phyloP scores from a whole-genome alignment of 1,140 invertebrate genomes.

The Bradysia coprophila region DNA sequence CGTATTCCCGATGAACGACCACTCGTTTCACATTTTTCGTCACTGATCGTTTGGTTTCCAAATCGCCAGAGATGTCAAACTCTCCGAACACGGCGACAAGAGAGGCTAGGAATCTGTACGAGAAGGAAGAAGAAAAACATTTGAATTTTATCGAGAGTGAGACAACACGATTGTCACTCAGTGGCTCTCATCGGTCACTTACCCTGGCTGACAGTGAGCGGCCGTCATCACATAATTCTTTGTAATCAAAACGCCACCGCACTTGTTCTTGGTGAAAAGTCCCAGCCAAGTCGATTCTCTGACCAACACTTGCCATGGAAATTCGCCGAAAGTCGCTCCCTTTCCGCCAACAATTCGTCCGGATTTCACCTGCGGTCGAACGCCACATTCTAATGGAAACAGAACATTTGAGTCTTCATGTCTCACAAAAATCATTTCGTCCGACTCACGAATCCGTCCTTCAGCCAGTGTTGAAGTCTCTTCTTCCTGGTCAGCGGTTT shows the following conservation, averaged over 20 bases:
- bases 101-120: slow-evolving; percentile 68
- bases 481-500: slow-evolving; percentile 11
- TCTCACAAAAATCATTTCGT: background rate
- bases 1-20: slow-evolving; percentile 75
- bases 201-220: slow-evolving; percentile 89
- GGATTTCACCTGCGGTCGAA: slow-evolving; percentile 57
- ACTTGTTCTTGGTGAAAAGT: slow-evolving; percentile 91
- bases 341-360: slow-evolving; percentile 83
- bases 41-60: slow-evolving; percentile 54
- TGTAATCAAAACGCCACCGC: slow-evolving; percentile 79
- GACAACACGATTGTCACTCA: too few species aligned
- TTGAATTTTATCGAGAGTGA: background rate
- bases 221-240: slow-evolving; percentile 74
- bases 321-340: slow-evolving; percentile 66
- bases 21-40: slow-evolving; percentile 71
- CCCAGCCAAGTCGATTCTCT: slow-evolving; percentile 84
- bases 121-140: background rate
- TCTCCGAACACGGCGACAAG: slow-evolving; percentile 81
- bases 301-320: slow-evolving; percentile 86
- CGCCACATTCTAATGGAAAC: slow-evolving; percentile 65
- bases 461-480: slow-evolving; percentile 1
- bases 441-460: slow-evolving; percentile 40
- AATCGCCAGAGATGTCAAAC: slow-evolving; percentile 68
- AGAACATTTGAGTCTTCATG: background rate
- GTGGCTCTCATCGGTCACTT: slow-evolving; percentile 16